Conservation (phyloP, 1,140 invertebrate genomes). For the Callitettix versicolor region DNA sequence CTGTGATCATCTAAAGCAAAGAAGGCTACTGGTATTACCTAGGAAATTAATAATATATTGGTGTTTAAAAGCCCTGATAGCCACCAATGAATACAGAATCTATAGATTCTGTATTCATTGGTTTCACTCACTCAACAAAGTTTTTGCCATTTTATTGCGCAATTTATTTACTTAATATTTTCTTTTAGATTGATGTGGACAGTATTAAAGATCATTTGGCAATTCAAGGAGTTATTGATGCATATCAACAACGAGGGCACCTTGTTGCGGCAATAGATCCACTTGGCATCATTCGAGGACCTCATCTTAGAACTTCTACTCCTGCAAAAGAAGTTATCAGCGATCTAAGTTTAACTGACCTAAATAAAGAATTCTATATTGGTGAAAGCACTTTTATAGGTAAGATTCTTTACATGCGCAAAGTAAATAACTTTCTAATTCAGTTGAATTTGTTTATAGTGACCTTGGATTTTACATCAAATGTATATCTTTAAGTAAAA, state of each 20-base stretch:
- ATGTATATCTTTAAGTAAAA: background rate
- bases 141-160: too few species aligned
- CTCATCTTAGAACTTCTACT: background rate
- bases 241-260: conserved; percentile 6
- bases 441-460: background rate
- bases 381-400: background rate
- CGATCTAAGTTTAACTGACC: conserved; percentile 1
- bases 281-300: conserved; percentile 1
- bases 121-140: too few species aligned
- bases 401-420: too few species aligned
- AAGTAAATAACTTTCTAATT: too few species aligned
- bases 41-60: too few species aligned
- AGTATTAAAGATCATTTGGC: background rate
- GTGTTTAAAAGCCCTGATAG: too few species aligned
- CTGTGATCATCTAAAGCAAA: too few species aligned
- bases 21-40: too few species aligned
- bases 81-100: too few species aligned
- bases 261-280: conserved; percentile 8
- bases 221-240: conserved; percentile 2
- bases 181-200: background rate
- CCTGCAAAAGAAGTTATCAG: background rate
- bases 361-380: background rate
- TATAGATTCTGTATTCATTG: too few species aligned
- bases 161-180: too few species aligned
- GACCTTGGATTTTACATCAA: too few species aligned